phyloP scores from a whole-genome alignment of 92 coral and sea anemone species.

The Heliopora coerulea region DNA sequence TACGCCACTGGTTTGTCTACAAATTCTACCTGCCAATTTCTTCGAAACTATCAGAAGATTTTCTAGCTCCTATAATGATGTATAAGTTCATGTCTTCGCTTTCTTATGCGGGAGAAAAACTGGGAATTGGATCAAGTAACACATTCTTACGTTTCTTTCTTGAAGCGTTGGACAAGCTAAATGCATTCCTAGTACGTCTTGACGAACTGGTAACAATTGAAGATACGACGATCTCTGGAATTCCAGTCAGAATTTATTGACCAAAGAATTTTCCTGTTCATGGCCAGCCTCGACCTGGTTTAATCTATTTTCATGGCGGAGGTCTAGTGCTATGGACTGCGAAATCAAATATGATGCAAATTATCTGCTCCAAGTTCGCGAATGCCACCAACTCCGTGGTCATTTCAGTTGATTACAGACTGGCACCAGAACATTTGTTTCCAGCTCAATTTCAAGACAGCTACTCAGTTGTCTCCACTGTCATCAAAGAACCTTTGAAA shows the following conservation, averaged over 20 bases:
- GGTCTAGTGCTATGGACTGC: slow-evolving; percentile 38
- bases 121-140: slow-evolving; percentile 3
- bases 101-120: background rate
- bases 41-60: background rate
- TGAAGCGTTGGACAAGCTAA: background rate
- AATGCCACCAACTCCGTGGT: slow-evolving; percentile 23
- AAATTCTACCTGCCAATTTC: slow-evolving; percentile 16
- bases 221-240: slow-evolving; percentile 44
- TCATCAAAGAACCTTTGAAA: slow-evolving; percentile 60
- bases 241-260: slow-evolving; percentile 48
- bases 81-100: background rate
- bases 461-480: slow-evolving; percentile 75
- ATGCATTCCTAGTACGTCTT: background rate
- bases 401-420: slow-evolving; percentile 64
- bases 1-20: no score
- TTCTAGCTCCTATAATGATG: background rate
- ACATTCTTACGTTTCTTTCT: slow-evolving; percentile 2
- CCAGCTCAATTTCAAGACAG: slow-evolving; percentile 88
- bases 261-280: background rate
- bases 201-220: background rate
- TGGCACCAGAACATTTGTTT: slow-evolving; percentile 79
- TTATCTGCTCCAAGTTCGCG: background rate
- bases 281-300: slow-evolving; percentile 8
- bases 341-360: background rate
- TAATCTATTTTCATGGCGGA: slow-evolving; percentile 54